Conservation (phyloP, 1,140 invertebrate species). For the Atopsyche davidsoni region DNA sequence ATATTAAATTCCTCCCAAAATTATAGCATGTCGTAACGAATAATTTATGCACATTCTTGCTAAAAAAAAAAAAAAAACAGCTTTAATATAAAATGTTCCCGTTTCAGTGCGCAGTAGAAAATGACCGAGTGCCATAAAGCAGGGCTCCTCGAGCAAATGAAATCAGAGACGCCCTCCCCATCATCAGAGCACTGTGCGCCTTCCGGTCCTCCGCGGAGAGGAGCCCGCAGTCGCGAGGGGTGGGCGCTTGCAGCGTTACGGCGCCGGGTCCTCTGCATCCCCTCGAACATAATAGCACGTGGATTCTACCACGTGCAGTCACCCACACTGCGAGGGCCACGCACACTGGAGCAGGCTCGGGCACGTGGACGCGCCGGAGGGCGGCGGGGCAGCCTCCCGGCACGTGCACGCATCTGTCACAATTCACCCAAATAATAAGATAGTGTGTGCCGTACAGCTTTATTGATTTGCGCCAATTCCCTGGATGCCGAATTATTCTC, state of each 20-base stretch:
- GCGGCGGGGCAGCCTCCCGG: not conserved
- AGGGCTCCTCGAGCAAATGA: constrained; percentile 1
- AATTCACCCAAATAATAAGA: constrained; percentile 17
- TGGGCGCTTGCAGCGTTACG: too few species aligned
- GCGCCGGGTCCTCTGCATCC: too few species aligned
- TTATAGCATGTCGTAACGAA: too few species aligned
- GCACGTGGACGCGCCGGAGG: not conserved
- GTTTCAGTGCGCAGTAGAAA: not conserved
- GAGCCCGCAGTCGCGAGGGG: too few species aligned
- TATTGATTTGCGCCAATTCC: constrained; percentile 28
- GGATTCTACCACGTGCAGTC: too few species aligned
- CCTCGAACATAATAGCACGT: too few species aligned
- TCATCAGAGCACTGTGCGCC: too few species aligned
- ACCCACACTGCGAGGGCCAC: too few species aligned
- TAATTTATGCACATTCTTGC: too few species aligned
- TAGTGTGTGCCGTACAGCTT: constrained; percentile 3
- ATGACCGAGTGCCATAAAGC: not conserved
- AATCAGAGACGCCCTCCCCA: too few species aligned
- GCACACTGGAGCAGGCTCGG: constrained; percentile 5
- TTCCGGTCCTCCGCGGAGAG: too few species aligned
- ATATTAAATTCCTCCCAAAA: too few species aligned
- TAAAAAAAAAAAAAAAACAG: not conserved
- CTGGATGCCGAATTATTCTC: not conserved
- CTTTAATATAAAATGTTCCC: not conserved
- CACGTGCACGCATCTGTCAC: constrained; percentile 25